phyloP scores from a whole-genome alignment of 2,113 vertebrate genomes.

The Corythoichthys intestinalis region DNA sequence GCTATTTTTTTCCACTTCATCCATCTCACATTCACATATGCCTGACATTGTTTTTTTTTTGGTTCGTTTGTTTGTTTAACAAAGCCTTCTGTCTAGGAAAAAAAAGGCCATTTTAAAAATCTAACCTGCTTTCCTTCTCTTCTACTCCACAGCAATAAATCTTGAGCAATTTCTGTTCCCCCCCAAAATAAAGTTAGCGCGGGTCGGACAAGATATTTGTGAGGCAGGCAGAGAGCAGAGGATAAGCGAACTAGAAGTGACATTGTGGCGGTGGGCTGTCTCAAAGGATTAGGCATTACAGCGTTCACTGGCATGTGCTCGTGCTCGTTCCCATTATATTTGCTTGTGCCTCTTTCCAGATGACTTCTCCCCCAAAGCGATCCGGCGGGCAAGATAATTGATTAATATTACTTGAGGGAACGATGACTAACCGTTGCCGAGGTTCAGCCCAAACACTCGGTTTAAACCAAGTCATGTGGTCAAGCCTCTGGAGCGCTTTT shows the following conservation, averaged over 20 bases:
- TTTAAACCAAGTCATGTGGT: conserved; percentile 48
- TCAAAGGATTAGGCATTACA: conserved; percentile 77
- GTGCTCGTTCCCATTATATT: conserved; percentile 72
- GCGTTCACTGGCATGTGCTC: conserved; percentile 72
- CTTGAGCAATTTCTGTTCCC: conserved; percentile 27
- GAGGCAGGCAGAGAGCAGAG: conserved; percentile 60
- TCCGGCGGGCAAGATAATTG: conserved; percentile 75
- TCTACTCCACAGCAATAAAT: conserved; percentile 50
- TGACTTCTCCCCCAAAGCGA: conserved; percentile 76
- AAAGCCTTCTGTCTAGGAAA: conserved; percentile 32
- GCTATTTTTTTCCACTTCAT: conserved; percentile 49
- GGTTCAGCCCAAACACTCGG: conserved; percentile 63
- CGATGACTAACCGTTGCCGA: conserved; percentile 74
- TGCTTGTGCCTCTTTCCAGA: conserved; percentile 78
- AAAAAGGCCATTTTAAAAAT: conserved; percentile 42
- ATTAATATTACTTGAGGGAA: conserved; percentile 81
- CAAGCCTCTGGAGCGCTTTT: conserved; percentile 41
- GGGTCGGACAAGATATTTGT: conserved; percentile 67
- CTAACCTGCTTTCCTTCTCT: conserved; percentile 31
- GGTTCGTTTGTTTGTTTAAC: conserved; percentile 28
- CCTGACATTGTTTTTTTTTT: conserved; percentile 27
- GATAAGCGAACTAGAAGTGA: conserved; percentile 75
- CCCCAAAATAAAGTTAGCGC: conserved; percentile 52
- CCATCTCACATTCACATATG: conserved; percentile 45
- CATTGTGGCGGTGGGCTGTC: conserved; percentile 76